Base-by-base conservation (phyloP, 1,140 invertebrate species). In the Lepidostoma basale region DNA sequence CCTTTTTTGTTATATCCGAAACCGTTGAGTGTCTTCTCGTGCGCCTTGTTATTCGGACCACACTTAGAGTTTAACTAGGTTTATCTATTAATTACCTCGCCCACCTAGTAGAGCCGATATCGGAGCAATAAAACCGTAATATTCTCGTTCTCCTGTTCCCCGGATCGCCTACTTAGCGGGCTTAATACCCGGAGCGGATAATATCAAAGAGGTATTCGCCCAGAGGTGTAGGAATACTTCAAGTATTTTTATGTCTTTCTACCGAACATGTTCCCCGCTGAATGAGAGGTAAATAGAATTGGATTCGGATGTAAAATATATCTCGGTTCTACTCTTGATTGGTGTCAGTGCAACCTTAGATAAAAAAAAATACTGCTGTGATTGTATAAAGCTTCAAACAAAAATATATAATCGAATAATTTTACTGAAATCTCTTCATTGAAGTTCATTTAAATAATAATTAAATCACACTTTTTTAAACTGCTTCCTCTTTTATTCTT, bases 1-100 rank as follows among this genome's bases (percentile, higher is more conserved):
- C n/a, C n/a, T n/a, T n/a, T n/a, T n/a, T n/a, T n/a, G n/a, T n/a
- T n/a, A n/a, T n/a, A n/a, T n/a, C n/a, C n/a, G 36, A 22, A 45
- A 47, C 3, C 28, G 26, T 18, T 36, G 8, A 56, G 30, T 18
- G 9, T 20, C 28, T 56, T 56, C 28, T n/a, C 26, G 30, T 20
- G 1, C 26, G 18, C 23, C 42, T 28, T 45, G 33, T 54, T 8
- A 47, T 12, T 33, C 18, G 22, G 68, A 70, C 68, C 68, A 70
- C 68, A 70, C 68, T 44, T 40, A 36, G 63, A 58, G 62, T 40
- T 62, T 22, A 54, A 64, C 62, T 39, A 40, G 42, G 62, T 70
- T 67, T 67, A 67, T 70, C 68, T 70, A 70, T 70, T 70, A 70
- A 70, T 70, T 70, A 70, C 68, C 16, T 36, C 49, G 68, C 63